Evolutionary conservation across 2,888 invertebrate species (phyloP).

Genomic region (Criorhina ranunculi): DNA sequence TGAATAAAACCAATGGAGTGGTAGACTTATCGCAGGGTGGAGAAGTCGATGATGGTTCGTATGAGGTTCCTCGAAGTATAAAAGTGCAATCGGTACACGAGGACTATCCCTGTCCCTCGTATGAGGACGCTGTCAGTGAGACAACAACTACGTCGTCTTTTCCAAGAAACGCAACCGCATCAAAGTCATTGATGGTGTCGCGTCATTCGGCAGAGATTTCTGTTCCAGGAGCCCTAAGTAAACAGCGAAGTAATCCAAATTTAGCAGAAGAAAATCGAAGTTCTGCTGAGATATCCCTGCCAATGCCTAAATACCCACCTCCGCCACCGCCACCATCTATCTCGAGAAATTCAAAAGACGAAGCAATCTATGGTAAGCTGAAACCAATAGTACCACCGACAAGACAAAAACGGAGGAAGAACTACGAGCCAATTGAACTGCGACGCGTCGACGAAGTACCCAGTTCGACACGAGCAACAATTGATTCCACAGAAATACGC

Average conservation of each 20-base stretch:
- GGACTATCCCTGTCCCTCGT: conserved; percentile 80
- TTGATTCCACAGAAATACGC: conserved; percentile 81
- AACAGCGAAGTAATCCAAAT: conserved; percentile 74
- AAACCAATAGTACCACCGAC: conserved; percentile 80
- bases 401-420: conserved; percentile 81
- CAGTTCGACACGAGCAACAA: conserved; percentile 78
- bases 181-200: conserved; percentile 76
- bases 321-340: conserved; percentile 79
- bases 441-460: conserved; percentile 76
- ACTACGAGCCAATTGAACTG: conserved; percentile 81
- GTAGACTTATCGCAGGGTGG: conserved; percentile 78
- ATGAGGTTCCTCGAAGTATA: conserved; percentile 82
- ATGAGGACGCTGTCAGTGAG: conserved; percentile 80
- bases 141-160: conserved; percentile 40
- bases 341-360: conserved; percentile 56
- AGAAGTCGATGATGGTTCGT: conserved; percentile 79
- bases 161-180: conserved; percentile 67
- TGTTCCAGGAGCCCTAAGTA: conserved; percentile 72
- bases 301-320: conserved; percentile 83
- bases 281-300: conserved; percentile 77
- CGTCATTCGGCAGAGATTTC: conserved; percentile 79
- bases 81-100: conserved; percentile 75
- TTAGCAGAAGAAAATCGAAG: conserved; percentile 58
- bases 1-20: conserved; percentile 80
- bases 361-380: conserved; percentile 80